These are phyloP conservation scores for Coracias cyanogaster DNA, from an alignment of 2,797 vertebrate species.

Conservation along the genomic window DNA sequence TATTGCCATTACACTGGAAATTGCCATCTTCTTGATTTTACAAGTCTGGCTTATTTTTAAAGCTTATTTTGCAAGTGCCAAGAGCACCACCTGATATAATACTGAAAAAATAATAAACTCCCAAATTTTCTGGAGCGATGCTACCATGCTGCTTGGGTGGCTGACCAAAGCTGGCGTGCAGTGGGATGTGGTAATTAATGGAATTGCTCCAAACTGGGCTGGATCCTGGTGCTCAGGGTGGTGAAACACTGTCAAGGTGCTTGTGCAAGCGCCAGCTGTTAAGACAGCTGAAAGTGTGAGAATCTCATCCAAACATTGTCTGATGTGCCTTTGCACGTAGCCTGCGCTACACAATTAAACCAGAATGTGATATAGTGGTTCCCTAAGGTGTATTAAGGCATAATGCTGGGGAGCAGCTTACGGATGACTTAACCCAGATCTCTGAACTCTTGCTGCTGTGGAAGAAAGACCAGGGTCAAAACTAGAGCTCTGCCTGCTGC, in stretches of 20 bases:
- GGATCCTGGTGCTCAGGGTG: not conserved
- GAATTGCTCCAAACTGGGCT: not conserved
- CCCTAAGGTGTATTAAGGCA: not conserved
- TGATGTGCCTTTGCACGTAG: not conserved
- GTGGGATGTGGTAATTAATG: not conserved
- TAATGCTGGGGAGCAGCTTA: rapidly evolving
- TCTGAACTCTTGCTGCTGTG: not conserved
- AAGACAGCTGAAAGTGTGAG: not conserved
- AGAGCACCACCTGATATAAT: too few relatives aligned
- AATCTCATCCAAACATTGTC: not conserved
- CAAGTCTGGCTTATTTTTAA: not conserved
- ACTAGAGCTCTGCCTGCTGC: not conserved
- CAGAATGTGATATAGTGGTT: not conserved
- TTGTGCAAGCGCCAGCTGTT: not conserved
- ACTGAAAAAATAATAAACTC: not conserved
- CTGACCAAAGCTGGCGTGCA: not conserved
- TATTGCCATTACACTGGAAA: not conserved
- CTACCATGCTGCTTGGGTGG: not conserved
- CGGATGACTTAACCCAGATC: not conserved
- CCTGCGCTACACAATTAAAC: not conserved
- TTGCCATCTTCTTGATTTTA: not conserved
- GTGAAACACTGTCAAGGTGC: not conserved
- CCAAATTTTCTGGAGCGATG: not conserved
- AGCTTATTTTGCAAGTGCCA: not conserved
- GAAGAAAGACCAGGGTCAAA: not conserved